Base-by-base conservation (phyloP, 2,888 invertebrate species). In the Agapostemon virescens region DNA sequence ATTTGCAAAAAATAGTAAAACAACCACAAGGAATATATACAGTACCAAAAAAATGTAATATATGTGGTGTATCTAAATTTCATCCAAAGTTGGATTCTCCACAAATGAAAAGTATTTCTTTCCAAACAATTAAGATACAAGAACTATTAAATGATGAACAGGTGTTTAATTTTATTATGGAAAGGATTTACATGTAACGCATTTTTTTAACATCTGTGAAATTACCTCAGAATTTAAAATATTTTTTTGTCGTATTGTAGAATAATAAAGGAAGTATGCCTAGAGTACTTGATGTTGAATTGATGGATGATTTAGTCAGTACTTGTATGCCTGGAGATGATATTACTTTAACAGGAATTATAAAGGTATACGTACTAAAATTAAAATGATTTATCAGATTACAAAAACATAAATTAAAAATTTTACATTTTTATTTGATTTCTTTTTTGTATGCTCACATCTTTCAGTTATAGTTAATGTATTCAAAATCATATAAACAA, bases 241-340 rank as follows among this genome's bases (percentile, higher is more conserved):
- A 49, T 71, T 23, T 55, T 1, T 69, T 79, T 70, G 30, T 69
- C 74, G 63, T 26, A 45, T 63, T 70, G 70, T 89, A 95, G 94
- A 94, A 95, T 83, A 94, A 95, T 85, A 95, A 95, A 80, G 96
- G 96, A 36, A 94, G 96, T 66, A 94, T 97, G 86, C 97, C 97
- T 2, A 94, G 96, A 83, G 96, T 95, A 85, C 94, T 98, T 40
- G 98, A 98, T 90, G 96, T 98, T 90, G 97, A 98, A 92, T 93
- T 98, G 11, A 95, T 95, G 72, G 98, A 98, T 93, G 88, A 92
- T 84, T 93, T 98, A 64, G 97, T 98, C 1, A 96, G 97, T 85
- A 94, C 95, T 36, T 97, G 98, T 84, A 95, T 96, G 84, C 97
- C 98, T 17, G 98, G 98, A 2, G 98, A 98, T 93, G 96, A 97